Evolutionary conservation across 2,113 vertebrate species (phyloP).

Genomic region (Aldabrachelys gigantea): DNA sequence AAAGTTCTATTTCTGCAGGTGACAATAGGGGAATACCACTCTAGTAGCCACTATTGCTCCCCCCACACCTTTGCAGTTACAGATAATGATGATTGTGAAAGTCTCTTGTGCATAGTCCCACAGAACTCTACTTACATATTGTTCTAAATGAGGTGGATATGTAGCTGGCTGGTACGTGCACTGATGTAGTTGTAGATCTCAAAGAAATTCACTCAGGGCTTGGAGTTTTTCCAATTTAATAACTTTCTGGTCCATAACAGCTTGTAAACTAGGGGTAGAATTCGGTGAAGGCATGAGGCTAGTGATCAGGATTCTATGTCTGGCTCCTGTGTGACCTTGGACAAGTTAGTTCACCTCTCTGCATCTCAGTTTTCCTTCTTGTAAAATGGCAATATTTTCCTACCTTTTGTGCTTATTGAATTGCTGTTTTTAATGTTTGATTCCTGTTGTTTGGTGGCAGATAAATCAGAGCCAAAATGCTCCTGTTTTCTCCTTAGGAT

Average conservation of each 20-base stretch:
- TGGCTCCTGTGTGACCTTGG: background rate
- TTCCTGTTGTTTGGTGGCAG: background rate
- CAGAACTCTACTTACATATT: background rate
- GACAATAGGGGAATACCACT: background rate
- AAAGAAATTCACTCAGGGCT: background rate
- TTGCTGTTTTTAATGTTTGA: background rate
- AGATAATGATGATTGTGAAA: background rate
- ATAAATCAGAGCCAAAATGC: background rate
- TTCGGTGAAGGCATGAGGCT: background rate
- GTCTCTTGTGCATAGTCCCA: background rate
- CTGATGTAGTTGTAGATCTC: background rate
- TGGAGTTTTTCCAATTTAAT: background rate
- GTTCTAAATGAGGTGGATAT: background rate
- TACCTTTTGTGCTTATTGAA: background rate
- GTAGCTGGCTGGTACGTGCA: background rate
- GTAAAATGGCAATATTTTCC: background rate
- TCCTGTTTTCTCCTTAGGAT: background rate
- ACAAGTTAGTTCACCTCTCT: background rate
- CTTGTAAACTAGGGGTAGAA: background rate
- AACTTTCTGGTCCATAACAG: background rate
- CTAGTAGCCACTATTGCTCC: background rate
- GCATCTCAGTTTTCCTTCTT: background rate
- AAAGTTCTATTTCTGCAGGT: background rate
- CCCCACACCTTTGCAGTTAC: background rate
- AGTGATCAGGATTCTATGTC: background rate